Conservation (phyloP, 2,113 vertebrate genomes). For the Bubo scandiacus region DNA sequence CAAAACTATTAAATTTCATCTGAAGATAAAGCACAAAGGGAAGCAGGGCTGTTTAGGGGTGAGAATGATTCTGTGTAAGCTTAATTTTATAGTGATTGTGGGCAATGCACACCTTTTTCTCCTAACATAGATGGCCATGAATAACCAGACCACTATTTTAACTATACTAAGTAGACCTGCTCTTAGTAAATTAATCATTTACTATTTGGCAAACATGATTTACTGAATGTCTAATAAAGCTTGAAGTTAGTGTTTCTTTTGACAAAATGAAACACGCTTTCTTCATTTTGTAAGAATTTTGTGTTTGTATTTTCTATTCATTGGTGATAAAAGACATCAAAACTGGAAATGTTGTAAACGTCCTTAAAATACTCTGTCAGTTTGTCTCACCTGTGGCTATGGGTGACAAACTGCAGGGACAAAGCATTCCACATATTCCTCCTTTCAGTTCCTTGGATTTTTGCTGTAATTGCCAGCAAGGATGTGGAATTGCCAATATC, state of each 20-base stretch:
- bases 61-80: background rate
- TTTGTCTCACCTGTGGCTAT: background rate
- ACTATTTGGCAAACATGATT: conserved; percentile 14
- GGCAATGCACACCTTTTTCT: background rate
- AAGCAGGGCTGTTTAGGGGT: background rate
- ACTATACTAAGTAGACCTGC: background rate
- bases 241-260: background rate
- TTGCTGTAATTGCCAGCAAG: background rate
- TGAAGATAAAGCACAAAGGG: background rate
- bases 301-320: background rate
- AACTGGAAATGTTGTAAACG: background rate
- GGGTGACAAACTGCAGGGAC: background rate
- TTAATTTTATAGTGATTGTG: background rate
- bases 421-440: background rate
- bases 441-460: background rate
- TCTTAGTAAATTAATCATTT: background rate
- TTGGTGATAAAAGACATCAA: background rate
- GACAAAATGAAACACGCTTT: background rate
- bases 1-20: background rate
- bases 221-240: background rate
- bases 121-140: background rate
- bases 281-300: background rate
- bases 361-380: background rate
- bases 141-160: background rate
- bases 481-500: background rate